These are phyloP conservation scores for Spicauda simplicius DNA, from an alignment of 2,888 invertebrate species.

Conservation along the genomic window DNA sequence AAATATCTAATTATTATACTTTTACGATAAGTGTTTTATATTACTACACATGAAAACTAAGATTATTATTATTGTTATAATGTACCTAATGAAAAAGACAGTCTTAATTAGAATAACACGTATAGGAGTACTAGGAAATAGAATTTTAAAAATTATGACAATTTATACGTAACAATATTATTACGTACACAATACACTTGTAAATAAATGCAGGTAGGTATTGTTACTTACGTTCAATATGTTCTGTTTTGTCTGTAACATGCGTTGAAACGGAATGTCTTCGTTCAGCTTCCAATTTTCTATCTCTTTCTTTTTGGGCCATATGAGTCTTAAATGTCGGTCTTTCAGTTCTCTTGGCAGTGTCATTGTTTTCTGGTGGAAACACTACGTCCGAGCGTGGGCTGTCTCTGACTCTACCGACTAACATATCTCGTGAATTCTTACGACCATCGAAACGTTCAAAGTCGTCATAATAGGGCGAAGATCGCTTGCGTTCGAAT, in stretches of 20 bases:
- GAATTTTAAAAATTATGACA: no score
- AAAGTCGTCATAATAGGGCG: slow-evolving; percentile 73
- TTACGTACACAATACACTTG: background rate
- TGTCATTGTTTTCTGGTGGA: slow-evolving; percentile 63
- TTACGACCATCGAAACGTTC: slow-evolving; percentile 78
- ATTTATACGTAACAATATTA: no score
- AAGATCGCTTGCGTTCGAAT: slow-evolving; percentile 70
- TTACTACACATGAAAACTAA: no score
- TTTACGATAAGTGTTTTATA: no score
- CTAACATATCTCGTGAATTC: slow-evolving; percentile 80
- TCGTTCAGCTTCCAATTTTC: slow-evolving; percentile 88
- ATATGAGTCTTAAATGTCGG: slow-evolving; percentile 90
- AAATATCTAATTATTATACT: no score
- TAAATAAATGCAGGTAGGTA: background rate
- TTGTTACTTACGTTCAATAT: slow-evolving; percentile 74
- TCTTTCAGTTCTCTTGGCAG: slow-evolving; percentile 74
- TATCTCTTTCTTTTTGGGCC: slow-evolving; percentile 87
- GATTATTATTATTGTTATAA: no score
- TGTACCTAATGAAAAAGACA: no score
- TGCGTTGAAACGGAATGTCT: slow-evolving; percentile 91
- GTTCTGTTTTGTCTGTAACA: slow-evolving; percentile 88
- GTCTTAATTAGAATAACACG: no score
- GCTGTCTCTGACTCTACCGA: slow-evolving; percentile 74
- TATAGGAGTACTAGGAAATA: no score
- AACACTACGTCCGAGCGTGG: slow-evolving; percentile 73